A percentile compares a stretch with the other conserved stretches of the same genome.
phyloP scores from a whole-genome alignment of 2,888 invertebrate genomes.

The Cantharis lateralis region DNA sequence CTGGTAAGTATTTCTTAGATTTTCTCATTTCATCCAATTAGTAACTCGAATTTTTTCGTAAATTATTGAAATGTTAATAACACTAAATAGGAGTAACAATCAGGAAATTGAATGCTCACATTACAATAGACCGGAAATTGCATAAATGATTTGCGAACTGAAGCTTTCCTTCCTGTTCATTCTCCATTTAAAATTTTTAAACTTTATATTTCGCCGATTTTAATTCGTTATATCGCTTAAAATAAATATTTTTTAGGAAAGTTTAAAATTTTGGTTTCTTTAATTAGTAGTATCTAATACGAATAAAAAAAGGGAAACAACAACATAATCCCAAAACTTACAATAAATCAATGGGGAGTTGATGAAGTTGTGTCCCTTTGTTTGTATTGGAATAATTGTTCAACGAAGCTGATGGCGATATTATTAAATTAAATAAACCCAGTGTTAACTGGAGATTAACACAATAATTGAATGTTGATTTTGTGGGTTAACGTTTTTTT shows the following conservation, averaged over 20 bases:
- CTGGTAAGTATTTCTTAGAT: conserved; percentile 44
- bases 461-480: neutral
- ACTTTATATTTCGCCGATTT: neutral
- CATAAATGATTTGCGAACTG: conserved; percentile 11
- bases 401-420: neutral
- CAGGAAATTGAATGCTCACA: conserved; percentile 26
- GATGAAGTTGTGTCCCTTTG: neutral
- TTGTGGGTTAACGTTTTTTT: too few relatives aligned
- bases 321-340: too few relatives aligned
- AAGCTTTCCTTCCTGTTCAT: neutral
- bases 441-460: neutral
- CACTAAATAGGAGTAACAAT: neutral
- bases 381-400: neutral
- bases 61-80: neutral
- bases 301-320: too few relatives aligned
- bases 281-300: too few relatives aligned
- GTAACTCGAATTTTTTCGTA: neutral
- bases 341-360: neutral
- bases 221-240: neutral
- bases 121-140: conserved; percentile 27
- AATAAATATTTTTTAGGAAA: neutral
- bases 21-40: neutral
- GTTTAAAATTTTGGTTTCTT: too few relatives aligned
- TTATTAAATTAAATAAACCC: neutral
- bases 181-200: neutral